These are phyloP conservation scores for Papilio glaucus DNA, from an alignment of 1,140 invertebrate genomes.

Conservation along the genomic window DNA sequence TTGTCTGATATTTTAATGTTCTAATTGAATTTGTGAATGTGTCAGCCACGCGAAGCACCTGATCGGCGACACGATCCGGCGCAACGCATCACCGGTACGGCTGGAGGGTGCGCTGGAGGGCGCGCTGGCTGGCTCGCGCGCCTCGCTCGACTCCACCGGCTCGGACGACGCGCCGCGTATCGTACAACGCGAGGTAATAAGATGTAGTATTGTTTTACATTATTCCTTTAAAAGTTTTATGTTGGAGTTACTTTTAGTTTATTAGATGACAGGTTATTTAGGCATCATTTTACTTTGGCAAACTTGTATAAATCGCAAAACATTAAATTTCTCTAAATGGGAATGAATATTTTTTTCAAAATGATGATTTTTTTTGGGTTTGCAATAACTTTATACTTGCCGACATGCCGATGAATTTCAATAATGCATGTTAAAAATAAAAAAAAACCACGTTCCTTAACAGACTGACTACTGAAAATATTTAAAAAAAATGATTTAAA, in stretches of 20 bases:
- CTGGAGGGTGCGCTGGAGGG: conserved; percentile 84
- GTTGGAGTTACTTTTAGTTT: too few species aligned
- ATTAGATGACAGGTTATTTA: too few species aligned
- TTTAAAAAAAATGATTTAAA: too few species aligned
- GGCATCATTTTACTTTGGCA: too few species aligned
- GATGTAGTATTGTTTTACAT: not conserved
- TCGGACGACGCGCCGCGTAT: conserved; percentile 87
- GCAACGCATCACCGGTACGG: conserved; percentile 95
- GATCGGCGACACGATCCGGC: conserved; percentile 95
- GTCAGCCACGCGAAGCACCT: conserved; percentile 93
- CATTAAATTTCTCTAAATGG: too few species aligned
- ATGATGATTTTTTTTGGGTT: too few species aligned
- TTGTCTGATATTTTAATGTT: not conserved
- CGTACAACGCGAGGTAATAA: conserved; percentile 15
- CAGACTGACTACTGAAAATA: too few species aligned
- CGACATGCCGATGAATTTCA: too few species aligned
- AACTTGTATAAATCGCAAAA: too few species aligned
- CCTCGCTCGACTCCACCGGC: conserved; percentile 89
- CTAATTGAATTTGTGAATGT: not conserved
- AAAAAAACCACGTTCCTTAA: not conserved
- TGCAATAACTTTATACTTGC: too few species aligned
- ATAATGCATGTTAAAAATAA: not conserved
- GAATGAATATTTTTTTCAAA: too few species aligned
- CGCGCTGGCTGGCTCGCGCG: conserved; percentile 83
- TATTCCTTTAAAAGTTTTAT: too few species aligned